Base-by-base conservation (phyloP, 2,113 vertebrate genomes). In the Chaenogobius annularis region DNA sequence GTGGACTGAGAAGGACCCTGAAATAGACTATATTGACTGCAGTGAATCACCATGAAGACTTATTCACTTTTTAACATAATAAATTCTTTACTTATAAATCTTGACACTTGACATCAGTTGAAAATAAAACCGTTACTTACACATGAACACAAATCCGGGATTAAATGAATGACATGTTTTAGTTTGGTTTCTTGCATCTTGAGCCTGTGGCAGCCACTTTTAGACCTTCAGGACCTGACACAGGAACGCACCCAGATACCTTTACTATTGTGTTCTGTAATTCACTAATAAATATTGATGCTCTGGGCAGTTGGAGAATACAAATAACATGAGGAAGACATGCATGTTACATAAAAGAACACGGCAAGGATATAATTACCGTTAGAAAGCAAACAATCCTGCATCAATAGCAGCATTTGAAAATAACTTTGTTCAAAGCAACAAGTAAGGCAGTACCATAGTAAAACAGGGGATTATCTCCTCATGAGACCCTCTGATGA, bases 401-500 rank as follows among this genome's bases (percentile, higher is more conserved):
- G 50, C 50, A 54, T 54, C 19, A 26, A 26, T 22, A 23, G 12
- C 71, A 55, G 44, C 14, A 52, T 75, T 54, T 79, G 65, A 78
- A 78, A 74, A 72, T 46, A 80, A 70, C 79, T 81, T 68, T 78
- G 77, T 67, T 81, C 48, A 58, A 54, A 77, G 78, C 78, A 78
- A 65, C 56, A 75, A 55, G 72, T 76, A 80, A 85, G 83, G 81
- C 80, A 83, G 72, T 73, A 83, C 77, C 77, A 79, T 54, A 67
- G 74, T 69, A 78, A 78, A 47, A 66, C 68, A 75, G 81, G 68
- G 80, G 82, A 86, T 86, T 87, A 83, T 68, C 67, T 84, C 74
- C 83, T 87, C 83, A 77, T 74, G 85, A 87, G 84, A 83, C 75
- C 58, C 79, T 77, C 72, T 84, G 81, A 84, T 80, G 79, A 83